Percentiles rank a stretch among this genome's conserved stretches.
Conservation (phyloP, 2,797 vertebrate species). For the Columba guinea region DNA sequence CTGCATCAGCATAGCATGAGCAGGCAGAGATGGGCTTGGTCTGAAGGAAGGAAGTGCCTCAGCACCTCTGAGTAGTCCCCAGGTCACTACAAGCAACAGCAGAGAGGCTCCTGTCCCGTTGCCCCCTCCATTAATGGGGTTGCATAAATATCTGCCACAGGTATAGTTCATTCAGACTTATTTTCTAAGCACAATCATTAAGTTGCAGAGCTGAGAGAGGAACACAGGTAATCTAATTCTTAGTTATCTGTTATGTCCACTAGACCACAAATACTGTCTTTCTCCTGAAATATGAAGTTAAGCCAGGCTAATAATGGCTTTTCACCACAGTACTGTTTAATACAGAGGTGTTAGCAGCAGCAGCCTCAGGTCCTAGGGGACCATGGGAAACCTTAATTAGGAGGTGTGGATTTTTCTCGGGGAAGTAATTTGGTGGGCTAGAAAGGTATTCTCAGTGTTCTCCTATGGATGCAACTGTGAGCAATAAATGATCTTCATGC, state of each 20-base stretch:
- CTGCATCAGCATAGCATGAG: accelerated
- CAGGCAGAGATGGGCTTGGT: not conserved
- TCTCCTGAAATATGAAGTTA: not conserved
- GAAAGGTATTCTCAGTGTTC: not conserved
- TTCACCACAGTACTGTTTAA: not conserved
- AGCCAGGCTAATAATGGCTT: not conserved
- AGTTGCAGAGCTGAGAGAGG: not conserved
- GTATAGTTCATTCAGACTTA: not conserved
- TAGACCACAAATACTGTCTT: not conserved
- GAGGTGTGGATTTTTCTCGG: constrained; percentile 2
- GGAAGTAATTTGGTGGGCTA: not conserved
- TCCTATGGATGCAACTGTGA: not conserved
- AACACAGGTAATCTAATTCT: not conserved
- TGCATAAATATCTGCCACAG: not conserved
- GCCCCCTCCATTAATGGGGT: not conserved
- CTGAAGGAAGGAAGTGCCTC: not conserved
- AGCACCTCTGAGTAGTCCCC: not conserved
- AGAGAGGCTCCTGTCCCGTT: accelerated
- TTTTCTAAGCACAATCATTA: not conserved
- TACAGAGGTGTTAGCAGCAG: not conserved
- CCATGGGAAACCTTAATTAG: not conserved
- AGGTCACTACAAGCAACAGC: accelerated
- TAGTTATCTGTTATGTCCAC: not conserved
- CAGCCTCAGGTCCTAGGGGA: not conserved
- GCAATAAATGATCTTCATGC: not conserved